Conservation (phyloP, 64 coral and sea anemone genomes). For the Actinia equina region DNA sequence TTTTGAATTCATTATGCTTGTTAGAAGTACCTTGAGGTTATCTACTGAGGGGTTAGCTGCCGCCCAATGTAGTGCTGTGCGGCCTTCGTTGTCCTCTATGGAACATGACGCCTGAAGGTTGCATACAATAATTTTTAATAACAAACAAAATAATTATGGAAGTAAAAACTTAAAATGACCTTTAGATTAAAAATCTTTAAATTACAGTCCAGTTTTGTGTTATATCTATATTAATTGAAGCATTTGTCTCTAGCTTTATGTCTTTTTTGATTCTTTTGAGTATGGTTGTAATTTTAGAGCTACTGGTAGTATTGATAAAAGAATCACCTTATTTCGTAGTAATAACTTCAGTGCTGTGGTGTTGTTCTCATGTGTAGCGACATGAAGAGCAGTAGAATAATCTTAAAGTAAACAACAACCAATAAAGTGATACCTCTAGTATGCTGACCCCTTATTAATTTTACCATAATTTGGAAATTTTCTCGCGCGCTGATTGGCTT, state of each 20-base stretch:
- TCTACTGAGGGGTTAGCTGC: slow-evolving; percentile 63
- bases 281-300: too few species aligned
- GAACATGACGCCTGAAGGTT: slow-evolving; percentile 45
- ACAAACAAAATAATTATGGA: too few species aligned
- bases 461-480: too few species aligned
- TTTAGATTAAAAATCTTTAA: too few species aligned
- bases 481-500: too few species aligned
- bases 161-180: too few species aligned
- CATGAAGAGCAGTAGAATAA: slow-evolving; percentile 73
- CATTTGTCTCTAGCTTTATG: too few species aligned
- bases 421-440: background rate
- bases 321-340: slow-evolving; percentile 57
- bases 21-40: slow-evolving; percentile 70
- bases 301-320: background rate
- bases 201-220: too few species aligned
- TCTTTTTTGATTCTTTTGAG: too few species aligned
- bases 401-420: slow-evolving; percentile 38
- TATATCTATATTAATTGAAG: too few species aligned
- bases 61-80: slow-evolving; percentile 91
- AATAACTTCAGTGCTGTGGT: slow-evolving; percentile 54
- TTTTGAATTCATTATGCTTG: too few species aligned
- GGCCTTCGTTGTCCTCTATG: slow-evolving; percentile 67
- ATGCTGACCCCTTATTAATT: too few species aligned
- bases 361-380: slow-evolving; percentile 72
- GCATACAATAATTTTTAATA: background rate